Conservation (phyloP, 2,888 invertebrate species). For the Rhagium mordax region DNA sequence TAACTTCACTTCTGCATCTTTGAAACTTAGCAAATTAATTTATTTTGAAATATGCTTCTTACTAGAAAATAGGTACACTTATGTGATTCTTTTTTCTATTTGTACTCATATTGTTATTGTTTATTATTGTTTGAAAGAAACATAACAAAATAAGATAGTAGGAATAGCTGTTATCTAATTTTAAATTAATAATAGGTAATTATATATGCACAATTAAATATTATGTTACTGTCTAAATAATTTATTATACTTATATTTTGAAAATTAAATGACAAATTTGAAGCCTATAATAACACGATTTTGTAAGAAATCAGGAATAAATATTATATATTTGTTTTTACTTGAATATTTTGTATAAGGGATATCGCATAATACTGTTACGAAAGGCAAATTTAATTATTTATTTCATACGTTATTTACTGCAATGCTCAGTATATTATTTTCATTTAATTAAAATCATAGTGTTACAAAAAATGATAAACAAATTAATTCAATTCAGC, state of each 20-base stretch:
- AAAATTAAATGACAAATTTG: conserved; percentile 16
- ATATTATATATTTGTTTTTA: too few relatives aligned
- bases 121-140: not conserved
- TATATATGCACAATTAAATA: conserved; percentile 14
- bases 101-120: not conserved
- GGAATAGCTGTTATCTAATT: conserved; percentile 56
- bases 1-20: not conserved
- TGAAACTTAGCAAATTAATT: not conserved
- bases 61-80: not conserved
- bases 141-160: conserved; percentile 27
- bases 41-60: not conserved
- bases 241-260: not conserved
- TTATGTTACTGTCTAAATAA: not conserved
- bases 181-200: conserved; percentile 34
- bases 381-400: too few relatives aligned
- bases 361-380: too few relatives aligned
- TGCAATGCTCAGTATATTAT: too few relatives aligned
- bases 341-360: too few relatives aligned
- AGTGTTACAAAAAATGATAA: too few relatives aligned
- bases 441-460: too few relatives aligned
- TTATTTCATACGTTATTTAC: too few relatives aligned
- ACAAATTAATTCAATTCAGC: too few relatives aligned
- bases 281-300: not conserved
- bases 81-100: conserved; percentile 12
- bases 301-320: too few relatives aligned